These are phyloP conservation scores for Anabas testudineus DNA, from an alignment of 2,797 vertebrate genomes.

Conservation along the genomic window DNA sequence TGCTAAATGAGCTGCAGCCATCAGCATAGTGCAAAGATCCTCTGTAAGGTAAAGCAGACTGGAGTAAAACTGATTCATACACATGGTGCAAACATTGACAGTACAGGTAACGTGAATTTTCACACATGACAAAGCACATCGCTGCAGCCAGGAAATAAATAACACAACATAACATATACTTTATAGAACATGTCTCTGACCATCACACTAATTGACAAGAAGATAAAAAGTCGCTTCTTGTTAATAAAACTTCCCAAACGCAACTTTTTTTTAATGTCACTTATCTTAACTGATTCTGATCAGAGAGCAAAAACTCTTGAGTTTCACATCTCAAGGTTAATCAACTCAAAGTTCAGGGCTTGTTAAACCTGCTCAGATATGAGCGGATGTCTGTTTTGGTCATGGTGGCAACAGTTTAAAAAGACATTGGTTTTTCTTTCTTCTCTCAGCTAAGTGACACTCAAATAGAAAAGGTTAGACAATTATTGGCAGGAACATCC, in stretches of 20 bases:
- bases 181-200: background rate
- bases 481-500: background rate
- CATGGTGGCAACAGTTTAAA: too few species aligned
- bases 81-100: conserved; percentile 15
- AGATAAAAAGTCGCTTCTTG: background rate
- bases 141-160: background rate
- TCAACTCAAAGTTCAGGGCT: too few species aligned
- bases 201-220: too few species aligned
- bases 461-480: background rate
- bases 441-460: background rate
- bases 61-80: background rate
- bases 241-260: too few species aligned
- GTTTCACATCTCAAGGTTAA: too few species aligned
- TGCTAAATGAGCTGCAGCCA: conserved; percentile 36
- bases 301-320: too few species aligned
- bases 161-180: too few species aligned
- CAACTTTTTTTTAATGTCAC: too few species aligned
- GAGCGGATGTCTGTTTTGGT: too few species aligned
- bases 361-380: too few species aligned
- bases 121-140: background rate
- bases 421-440: background rate
- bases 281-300: too few species aligned
- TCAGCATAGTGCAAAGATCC: conserved; percentile 54
- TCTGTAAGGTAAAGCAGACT: conserved; percentile 5
- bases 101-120: background rate